Percentiles rank a stretch among this genome's conserved stretches.
Evolutionary conservation across 1,140 invertebrate species (phyloP).

Genomic region (Planococcus citri): DNA sequence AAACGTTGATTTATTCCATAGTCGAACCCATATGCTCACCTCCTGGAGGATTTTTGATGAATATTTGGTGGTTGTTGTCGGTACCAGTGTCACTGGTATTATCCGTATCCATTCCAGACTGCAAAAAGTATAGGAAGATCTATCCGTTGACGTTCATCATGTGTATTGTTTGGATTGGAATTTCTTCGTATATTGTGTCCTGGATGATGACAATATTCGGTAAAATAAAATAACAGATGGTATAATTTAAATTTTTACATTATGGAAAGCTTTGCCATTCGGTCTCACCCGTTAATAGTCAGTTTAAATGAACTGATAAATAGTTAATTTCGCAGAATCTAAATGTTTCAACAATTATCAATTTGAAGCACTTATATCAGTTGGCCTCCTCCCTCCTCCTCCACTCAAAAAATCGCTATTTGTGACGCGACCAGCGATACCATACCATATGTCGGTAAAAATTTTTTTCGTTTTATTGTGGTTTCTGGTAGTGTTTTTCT

Average conservation of each 20-base stretch:
- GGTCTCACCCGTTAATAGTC: too few relatives aligned
- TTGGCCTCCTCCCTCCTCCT: too few relatives aligned
- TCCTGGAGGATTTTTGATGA: constrained; percentile 23
- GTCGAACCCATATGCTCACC: constrained; percentile 23
- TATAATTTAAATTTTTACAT: too few relatives aligned
- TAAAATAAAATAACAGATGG: constrained; percentile 32
- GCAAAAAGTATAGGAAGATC: constrained; percentile 40
- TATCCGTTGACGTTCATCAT: constrained; percentile 50
- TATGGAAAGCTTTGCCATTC: too few relatives aligned
- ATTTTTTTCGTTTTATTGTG: too few relatives aligned
- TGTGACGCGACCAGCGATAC: too few relatives aligned
- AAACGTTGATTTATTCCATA: neutral
- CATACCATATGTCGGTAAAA: too few relatives aligned
- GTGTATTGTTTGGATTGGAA: constrained; percentile 53
- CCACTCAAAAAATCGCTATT: too few relatives aligned
- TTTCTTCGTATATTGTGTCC: constrained; percentile 48
- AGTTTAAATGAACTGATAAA: neutral
- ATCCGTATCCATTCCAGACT: constrained; percentile 59
- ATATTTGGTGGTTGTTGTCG: constrained; percentile 47
- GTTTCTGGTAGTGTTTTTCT: too few relatives aligned
- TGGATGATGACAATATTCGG: constrained; percentile 61
- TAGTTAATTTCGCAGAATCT: too few relatives aligned
- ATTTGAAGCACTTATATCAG: too few relatives aligned
- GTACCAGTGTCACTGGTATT: constrained; percentile 57
- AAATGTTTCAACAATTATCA: too few relatives aligned